Conservation (phyloP, 2,797 vertebrate species). For the Manis crassicaudata region DNA sequence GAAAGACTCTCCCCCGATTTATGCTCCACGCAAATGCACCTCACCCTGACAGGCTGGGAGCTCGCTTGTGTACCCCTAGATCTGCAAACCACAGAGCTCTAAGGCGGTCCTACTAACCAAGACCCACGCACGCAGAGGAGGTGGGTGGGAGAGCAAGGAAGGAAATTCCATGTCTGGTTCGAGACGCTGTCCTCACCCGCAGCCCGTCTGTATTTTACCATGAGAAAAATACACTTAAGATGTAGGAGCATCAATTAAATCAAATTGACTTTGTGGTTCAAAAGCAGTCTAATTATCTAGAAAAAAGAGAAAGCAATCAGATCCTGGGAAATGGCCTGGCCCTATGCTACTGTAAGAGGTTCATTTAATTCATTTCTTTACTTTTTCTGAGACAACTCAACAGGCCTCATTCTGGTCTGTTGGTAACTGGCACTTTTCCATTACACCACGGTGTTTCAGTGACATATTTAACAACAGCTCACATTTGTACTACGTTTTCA, state of each 20-base stretch:
- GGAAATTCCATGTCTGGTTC: neutral
- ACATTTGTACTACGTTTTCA: neutral
- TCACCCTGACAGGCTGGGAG: neutral
- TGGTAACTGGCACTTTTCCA: neutral
- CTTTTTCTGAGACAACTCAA: neutral
- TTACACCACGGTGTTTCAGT: neutral
- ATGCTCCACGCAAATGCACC: neutral
- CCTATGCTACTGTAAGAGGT: neutral
- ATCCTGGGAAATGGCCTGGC: neutral
- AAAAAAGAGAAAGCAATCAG: neutral
- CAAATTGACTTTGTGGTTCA: conserved; percentile 11
- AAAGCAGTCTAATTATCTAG: neutral
- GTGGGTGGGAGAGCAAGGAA: neutral
- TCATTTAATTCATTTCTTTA: neutral
- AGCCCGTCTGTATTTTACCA: conserved; percentile 16
- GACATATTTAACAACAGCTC: neutral
- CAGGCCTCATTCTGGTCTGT: neutral
- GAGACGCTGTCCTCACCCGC: neutral
- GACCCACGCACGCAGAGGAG: neutral
- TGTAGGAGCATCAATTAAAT: neutral
- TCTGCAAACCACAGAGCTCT: neutral
- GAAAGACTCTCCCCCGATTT: neutral
- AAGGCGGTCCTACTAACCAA: neutral
- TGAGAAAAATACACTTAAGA: neutral
- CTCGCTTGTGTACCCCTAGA: neutral